These are phyloP conservation scores for Orycteropus afer DNA, from an alignment of 2,113 vertebrate genomes.

Conservation along the genomic window DNA sequence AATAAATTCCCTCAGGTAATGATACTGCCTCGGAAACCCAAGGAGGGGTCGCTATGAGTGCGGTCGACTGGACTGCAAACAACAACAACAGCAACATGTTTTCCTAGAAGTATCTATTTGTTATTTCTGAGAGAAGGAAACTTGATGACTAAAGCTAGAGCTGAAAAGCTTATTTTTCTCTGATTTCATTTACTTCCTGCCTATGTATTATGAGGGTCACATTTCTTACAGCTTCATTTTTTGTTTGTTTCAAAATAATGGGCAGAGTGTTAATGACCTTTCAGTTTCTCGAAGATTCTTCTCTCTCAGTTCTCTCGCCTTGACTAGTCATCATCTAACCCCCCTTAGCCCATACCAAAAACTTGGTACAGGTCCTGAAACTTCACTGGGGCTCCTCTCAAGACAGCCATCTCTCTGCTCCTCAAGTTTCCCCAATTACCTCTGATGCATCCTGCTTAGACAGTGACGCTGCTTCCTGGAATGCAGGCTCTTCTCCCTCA, in stretches of 20 bases:
- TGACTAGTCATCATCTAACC: not conserved
- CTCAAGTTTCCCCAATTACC: not conserved
- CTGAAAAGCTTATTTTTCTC: not conserved
- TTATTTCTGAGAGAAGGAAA: constrained; percentile 17
- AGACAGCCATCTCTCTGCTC: not conserved
- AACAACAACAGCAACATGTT: no score
- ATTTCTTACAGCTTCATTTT: not conserved
- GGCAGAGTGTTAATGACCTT: not conserved
- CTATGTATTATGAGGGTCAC: not conserved
- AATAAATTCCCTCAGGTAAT: not conserved
- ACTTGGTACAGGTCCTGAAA: not conserved
- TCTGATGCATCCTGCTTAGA: not conserved
- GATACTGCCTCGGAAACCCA: no score
- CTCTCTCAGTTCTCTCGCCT: not conserved
- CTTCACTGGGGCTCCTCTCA: not conserved
- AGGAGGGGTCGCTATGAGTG: no score
- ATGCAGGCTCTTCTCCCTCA: not conserved
- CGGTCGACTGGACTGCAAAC: no score
- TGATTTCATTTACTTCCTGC: not conserved
- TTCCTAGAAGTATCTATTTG: not conserved
- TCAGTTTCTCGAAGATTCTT: not conserved
- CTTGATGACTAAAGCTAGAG: not conserved
- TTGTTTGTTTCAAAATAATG: constrained; percentile 36
- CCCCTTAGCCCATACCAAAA: not conserved
- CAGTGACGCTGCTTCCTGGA: not conserved